Evolutionary conservation across 2,797 vertebrate genomes (phyloP), one percentile per base, ranked within the genome.

Genomic region (Microctenopoma lineatum): DNA sequence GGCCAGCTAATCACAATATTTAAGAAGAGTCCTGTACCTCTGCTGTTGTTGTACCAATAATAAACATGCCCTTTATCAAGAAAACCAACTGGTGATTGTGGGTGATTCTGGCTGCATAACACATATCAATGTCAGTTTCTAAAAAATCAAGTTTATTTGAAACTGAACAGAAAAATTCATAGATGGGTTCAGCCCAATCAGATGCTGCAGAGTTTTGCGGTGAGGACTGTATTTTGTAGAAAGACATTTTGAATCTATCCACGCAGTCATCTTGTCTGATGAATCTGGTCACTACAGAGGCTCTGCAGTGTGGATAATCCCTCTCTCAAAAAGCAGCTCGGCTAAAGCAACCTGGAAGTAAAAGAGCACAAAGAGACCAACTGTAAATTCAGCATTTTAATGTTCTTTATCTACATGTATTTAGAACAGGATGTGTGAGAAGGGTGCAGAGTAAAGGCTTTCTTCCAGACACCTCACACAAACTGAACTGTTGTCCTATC

Each of bases 291-390:
- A 41, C 61, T 83, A 86, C 57, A 96, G 81, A 71, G 93, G 91
- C 34, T 94, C 90, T 82, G 93, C 94, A 0, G 94, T 97, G 77
- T 93, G 95, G 85, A 99, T 91, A 77, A 99, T 87, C 60, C 96
- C 96, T 74, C 92, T 97, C 61, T 98, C 94, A 90, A 97, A 99
- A 13, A 99, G 92, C 57, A 96, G 87, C 0, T 95, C 94, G 12
- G 95, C 95, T 90, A 99, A 83, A 67, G 93, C 88, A 54, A 97
- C 88, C 95, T 96, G 84, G 38, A 18, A 13, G 21, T 4, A 26
- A 26, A 39, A 5, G 67, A 41, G 29, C 61, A 48, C 29, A 6
- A n/a, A 58, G 42, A 76, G 25, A 16, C 51, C 8, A 34, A 25
- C 4, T 57, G 12, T 70, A 73, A 64, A 1, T 60, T 27, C 6